Percentiles rank a stretch among this genome's conserved stretches.
phyloP scores from a whole-genome alignment of 2,797 vertebrate species.

The Otolemur crassicaudatus region DNA sequence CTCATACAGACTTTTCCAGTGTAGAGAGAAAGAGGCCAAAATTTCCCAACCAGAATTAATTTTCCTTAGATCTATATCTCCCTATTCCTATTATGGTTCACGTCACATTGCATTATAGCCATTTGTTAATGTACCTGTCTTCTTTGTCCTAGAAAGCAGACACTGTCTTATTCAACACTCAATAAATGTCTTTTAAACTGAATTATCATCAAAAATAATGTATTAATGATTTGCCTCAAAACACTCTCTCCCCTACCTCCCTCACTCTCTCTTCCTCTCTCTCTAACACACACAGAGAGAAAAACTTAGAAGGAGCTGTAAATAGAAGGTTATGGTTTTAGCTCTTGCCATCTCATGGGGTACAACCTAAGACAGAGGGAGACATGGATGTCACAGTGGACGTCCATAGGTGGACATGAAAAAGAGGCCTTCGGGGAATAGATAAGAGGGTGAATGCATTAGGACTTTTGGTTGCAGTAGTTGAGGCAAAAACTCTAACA shows the following conservation, averaged over 20 bases:
- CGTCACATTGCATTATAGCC: background rate
- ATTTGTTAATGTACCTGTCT: background rate
- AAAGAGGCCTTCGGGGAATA: background rate
- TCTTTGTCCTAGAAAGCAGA: background rate
- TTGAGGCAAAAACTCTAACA: background rate
- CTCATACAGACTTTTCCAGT: background rate
- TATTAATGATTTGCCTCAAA: slow-evolving; percentile 1
- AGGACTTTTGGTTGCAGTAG: background rate
- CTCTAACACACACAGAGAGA: background rate
- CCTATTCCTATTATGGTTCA: background rate
- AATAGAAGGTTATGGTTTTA: background rate
- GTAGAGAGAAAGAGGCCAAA: background rate
- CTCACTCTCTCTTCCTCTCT: background rate
- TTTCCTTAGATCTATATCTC: background rate
- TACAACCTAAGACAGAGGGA: background rate
- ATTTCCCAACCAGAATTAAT: slow-evolving; percentile 40
- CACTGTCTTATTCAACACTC: background rate
- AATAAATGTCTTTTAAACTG: slow-evolving; percentile 18
- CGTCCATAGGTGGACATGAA: background rate
- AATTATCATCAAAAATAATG: slow-evolving; percentile 19
- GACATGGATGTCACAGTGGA: background rate
- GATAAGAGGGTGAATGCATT: background rate
- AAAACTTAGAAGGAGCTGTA: background rate
- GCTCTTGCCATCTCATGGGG: background rate
- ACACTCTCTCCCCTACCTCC: background rate